Base-by-base conservation (phyloP, 2,888 invertebrate genomes). In the Serripes groenlandicus region DNA sequence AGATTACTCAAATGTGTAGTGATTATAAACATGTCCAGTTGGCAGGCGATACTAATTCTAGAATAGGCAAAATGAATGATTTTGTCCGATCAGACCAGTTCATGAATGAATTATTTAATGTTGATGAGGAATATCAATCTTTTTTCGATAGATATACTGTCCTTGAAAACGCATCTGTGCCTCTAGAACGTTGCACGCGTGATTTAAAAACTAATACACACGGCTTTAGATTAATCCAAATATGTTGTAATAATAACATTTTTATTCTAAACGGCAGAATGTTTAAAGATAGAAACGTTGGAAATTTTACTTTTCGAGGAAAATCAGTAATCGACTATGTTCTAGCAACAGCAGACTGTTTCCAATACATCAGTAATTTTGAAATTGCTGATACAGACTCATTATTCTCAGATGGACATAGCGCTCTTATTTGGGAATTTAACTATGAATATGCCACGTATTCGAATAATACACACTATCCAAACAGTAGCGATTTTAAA, bases 241-340 rank as follows among this genome's bases (percentile, higher is more conserved):
- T 78, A n/a, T 78, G 66, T 42, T 49, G 37, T 56, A 78, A 64
- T 56, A 78, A 78, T 35, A 72, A 66, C 37, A n/a, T 78, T 9
- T 78, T 78, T 42, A 64, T 78, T 15, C 3, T 72, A 9, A 78
- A 78, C 42, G 78, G 72, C 18, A 52, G 78, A 37, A 15, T 66
- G n/a, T 37, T 21, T 21, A 30, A 54, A 34, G 72, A 78, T 56
- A 71, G 37, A 64, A 32, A 35, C 5, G 37, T 30, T 26, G 72
- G 78, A 9, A n/a, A 64, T 18, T 78, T 66, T 21, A 78, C 72
- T 9, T 78, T 66, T 35, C 64, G 72, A 54, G 58, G 52, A 15
- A 72, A 11, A 37, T 66, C 72, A n/a, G 78, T 78, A 23, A 72
- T 72, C 23, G 78, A 78, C 42, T 78, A 72, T 56, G 62, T 66